Base-by-base conservation (phyloP, 2,797 vertebrate species). In the Sebastes trivittatus region DNA sequence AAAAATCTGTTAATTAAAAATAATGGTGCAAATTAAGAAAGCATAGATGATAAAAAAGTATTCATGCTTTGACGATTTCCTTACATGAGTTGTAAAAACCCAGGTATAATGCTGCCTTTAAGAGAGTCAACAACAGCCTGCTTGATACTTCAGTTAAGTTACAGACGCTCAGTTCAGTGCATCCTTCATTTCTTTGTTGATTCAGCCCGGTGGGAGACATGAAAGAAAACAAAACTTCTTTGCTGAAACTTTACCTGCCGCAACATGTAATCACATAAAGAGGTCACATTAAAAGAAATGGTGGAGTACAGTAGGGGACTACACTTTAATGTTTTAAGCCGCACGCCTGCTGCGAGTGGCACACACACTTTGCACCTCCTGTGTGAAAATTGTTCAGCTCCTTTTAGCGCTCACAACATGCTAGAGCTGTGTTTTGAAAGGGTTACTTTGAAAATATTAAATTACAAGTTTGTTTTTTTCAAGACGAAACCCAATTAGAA, bases 401-500 rank as follows among this genome's bases (percentile, higher is more conserved):
- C 61, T 78, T 78, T 81, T 16, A 64, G 67, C 0, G 34, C 32
- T 86, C 69, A 74, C 72, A 82, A 78, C 77, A 79, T 67, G 32
- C 68, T 22, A 13, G 14, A 63, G 38, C 52, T 63, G 36, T 22
- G 60, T 80, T 74, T 82, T 80, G 10, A 82, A 86, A 82, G 29
- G 61, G 63, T 78, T 61, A 84, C 73, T 85, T 82, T 81, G 68
- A 76, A 82, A 74, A 84, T 32, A 54, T 64, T 61, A 82, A 83
- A 90, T 86, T 76, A 82, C 75, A 88, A 76, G 77, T 80, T 88
- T 85, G 60, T 65, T 85, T 65, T 85, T 64, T 84, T 89, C 36
- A 86, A 78, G 83, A 87, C 74, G 78, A 81, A 88, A 84, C 68
- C 81, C 78, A 83, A 91, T 92, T 90, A 87, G 82, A 75, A 52